A percentile compares a stretch with the other conserved stretches of the same genome.
These are phyloP conservation scores for Mechanitis mazaeus DNA, from an alignment of 2,888 invertebrate species.

Conservation along the genomic window DNA sequence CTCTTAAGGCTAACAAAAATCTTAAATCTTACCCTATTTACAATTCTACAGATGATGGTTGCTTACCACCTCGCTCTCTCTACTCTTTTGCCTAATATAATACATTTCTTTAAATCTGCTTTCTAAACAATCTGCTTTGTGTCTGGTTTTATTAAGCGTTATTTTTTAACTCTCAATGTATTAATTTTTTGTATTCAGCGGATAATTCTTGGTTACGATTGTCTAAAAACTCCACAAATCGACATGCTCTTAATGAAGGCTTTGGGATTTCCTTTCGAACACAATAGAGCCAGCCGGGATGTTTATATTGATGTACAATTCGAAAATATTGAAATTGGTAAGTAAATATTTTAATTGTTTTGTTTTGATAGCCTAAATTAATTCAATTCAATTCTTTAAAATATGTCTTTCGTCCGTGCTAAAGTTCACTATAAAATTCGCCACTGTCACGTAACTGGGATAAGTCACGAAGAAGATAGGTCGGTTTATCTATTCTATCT, in stretches of 20 bases:
- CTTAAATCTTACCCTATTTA: no score
- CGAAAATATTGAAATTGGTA: slow-evolving; percentile 57
- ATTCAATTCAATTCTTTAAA: no score
- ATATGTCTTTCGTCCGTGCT: no score
- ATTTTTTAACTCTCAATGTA: not conserved
- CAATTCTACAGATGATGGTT: no score
- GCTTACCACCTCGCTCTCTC: no score
- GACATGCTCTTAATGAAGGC: slow-evolving; percentile 58
- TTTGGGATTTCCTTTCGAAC: slow-evolving; percentile 62
- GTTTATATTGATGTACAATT: slow-evolving; percentile 47
- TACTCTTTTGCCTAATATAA: not conserved
- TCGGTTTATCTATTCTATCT: no score
- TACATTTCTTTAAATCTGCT: not conserved
- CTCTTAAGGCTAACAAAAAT: no score
- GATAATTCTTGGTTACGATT: slow-evolving; percentile 54
- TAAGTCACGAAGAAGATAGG: no score
- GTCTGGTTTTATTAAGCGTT: no score
- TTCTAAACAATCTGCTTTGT: no score
- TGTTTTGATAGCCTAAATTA: not conserved
- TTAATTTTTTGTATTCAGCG: slow-evolving; percentile 35
- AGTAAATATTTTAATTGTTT: slow-evolving; percentile 25
- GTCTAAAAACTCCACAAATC: slow-evolving; percentile 48
- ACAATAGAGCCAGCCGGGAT: slow-evolving; percentile 52
- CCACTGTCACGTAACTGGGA: no score
- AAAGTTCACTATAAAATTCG: no score